Evolutionary conservation across 2,888 invertebrate species (phyloP), one percentile per base, ranked within the genome.

Genomic region (Hedya salicella): DNA sequence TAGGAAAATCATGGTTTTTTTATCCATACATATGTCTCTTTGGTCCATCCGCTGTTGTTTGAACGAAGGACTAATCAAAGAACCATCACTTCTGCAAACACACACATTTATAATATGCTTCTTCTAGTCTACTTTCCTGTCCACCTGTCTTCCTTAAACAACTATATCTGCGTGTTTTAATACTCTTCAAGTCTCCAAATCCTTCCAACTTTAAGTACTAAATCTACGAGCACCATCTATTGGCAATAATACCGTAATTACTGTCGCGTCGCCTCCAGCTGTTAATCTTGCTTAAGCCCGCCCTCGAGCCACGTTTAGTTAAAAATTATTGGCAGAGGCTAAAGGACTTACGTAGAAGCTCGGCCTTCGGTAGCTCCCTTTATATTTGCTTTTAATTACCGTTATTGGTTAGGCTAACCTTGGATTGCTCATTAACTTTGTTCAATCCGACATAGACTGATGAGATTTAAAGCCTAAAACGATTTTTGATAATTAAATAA

Each of bases 191-290:
- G 0, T 36, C 8, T n/a, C 6, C 64, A 70, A 75, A 72, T 74
- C 75, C 65, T 69, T 71, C 62, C 68, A 70, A 74, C 70, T 66
- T 73, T 69, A 74, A 81, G 78, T 78, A 83, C 82, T 87, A 87
- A 88, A 87, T 89, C 87, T 85, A 80, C 76, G 74, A 78, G 79
- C 75, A 77, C 78, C 81, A 87, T 87, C 86, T 86, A 87, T 85
- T 86, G 88, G 83, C 87, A 87, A 88, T 89, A 89, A 89, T 86
- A 86, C 80, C 82, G 87, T 90, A 90, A 90, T 89, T 89, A 89
- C 88, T 80, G 76, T 61, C 79, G 78, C 75, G 75, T 80, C 75
- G 78, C 77, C 78, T 79, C 75, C 50, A 75, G 78, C 82, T 85
- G 86, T 90, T 82, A 83, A 84, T 84, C 84, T 83, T 81, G 79